Percentiles rank a stretch among this genome's conserved stretches.
Evolutionary conservation across 1,140 invertebrate species (phyloP).

Genomic region (Drosophila dunni): DNA sequence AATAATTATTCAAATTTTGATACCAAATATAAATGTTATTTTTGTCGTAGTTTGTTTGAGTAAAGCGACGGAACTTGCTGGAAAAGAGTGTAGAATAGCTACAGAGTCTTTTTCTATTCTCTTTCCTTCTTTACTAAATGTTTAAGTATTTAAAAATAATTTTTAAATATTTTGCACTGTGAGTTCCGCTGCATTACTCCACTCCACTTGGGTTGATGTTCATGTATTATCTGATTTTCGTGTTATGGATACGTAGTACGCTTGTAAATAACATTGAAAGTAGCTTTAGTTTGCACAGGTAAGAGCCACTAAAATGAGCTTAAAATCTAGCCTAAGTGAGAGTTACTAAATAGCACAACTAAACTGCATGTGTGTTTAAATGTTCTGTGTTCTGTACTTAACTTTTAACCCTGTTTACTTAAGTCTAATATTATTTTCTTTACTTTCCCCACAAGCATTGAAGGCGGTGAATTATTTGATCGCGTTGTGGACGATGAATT

Average conservation of each 20-base stretch:
- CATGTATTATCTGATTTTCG: slow-evolving; percentile 82
- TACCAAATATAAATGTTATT: slow-evolving; percentile 7
- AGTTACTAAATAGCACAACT: slow-evolving; percentile 36
- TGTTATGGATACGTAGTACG: slow-evolving; percentile 51
- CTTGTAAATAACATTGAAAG: slow-evolving; percentile 77
- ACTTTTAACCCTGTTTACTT: not conserved
- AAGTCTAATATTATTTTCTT: not conserved
- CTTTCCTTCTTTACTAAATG: no score
- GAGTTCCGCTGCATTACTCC: slow-evolving; percentile 60
- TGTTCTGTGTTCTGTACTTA: slow-evolving; percentile 13
- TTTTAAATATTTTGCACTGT: not conserved
- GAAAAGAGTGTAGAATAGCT: not conserved
- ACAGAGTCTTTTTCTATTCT: no score
- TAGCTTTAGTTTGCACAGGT: slow-evolving; percentile 44
- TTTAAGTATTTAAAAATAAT: no score
- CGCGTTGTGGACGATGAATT: slow-evolving; percentile 99
- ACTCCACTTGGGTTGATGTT: slow-evolving; percentile 56
- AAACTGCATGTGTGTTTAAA: slow-evolving; percentile 36
- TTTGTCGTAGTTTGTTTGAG: not conserved
- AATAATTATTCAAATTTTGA: not conserved
- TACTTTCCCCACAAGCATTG: slow-evolving; percentile 88
- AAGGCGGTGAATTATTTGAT: slow-evolving; percentile 99
- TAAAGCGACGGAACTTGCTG: slow-evolving; percentile 61
- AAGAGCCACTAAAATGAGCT: slow-evolving; percentile 44
- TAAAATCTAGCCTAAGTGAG: slow-evolving; percentile 29